Base-by-base conservation (phyloP, 1,140 invertebrate species). In the Drosophila pseudoananassae region DNA sequence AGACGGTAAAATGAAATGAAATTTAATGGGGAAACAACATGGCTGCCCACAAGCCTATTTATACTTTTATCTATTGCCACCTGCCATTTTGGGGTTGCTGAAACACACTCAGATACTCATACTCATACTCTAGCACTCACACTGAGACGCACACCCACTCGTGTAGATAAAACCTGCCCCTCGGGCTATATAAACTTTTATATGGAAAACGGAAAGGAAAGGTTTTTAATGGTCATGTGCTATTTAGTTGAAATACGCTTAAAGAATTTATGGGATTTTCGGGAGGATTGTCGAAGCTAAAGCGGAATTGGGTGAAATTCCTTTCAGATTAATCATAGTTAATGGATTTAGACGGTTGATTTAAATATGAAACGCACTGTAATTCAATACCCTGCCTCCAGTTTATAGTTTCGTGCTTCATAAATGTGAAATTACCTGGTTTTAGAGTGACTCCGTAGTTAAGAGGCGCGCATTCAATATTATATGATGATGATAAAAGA, bases 41-140 rank as follows among this genome's bases (percentile, higher is more conserved):
- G 79, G 79, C 78, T 78, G 59, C 60, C 80, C 65, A 84, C 70
- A 78, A 69, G 70, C 53, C 58, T 69, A 66, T 73, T 56, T 64
- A 77, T 46, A 50, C 49, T 29, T 50, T 56, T 79, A 84, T 80
- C 71, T 79, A 84, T 82, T 84, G 69, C 77, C 81, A 84, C 81
- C 81, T 84, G 81, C 82, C 82, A 69, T 77, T 87, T 82, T 84
- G 77, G 81, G 81, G 81, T 46, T 46, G 82, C 87, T 81, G 81
- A 56, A 38, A 56, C 14, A 49, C 54, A 45, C 23, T 38, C 58
- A 65, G 53, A 50, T 12, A 36, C 33, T 36, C 33, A 36, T 36
- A 36, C 31, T 31, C 8, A 31, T 3, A 36, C 33, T 36, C 10
- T 1, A 10, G 10, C 10, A n/a, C 33, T 36, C 33, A 12, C 10